Evolutionary conservation across 92 coral and sea anemone species (phyloP).

Genomic region (Parazoanthus darwini): DNA sequence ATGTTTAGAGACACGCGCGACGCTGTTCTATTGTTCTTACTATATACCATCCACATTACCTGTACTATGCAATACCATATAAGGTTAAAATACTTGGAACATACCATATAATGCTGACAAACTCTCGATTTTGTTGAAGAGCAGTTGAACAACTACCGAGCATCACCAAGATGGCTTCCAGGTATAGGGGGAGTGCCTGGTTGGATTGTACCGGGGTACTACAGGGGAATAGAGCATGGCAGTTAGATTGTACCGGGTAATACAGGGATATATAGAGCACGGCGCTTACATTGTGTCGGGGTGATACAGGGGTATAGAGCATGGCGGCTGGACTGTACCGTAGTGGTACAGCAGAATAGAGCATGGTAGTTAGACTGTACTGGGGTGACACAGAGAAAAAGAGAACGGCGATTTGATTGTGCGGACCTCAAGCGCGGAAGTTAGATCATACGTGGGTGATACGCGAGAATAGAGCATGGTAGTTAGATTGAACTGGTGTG

Average conservation of each 20-base stretch:
- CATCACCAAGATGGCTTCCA: slow-evolving; percentile 94
- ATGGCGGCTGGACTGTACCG: neutral
- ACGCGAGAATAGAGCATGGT: neutral
- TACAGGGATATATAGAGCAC: neutral
- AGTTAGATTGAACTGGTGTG: slow-evolving; percentile 64
- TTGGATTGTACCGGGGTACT: slow-evolving; percentile 76
- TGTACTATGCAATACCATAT: neutral
- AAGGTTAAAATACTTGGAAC: slow-evolving; percentile 3
- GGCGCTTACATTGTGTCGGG: slow-evolving; percentile 56
- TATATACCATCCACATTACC: too few species aligned
- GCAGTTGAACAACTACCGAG: slow-evolving; percentile 89
- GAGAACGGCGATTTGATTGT: neutral
- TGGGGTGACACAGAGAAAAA: neutral
- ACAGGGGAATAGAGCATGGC: neutral
- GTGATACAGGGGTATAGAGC: slow-evolving; percentile 42
- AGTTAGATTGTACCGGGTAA: too few species aligned
- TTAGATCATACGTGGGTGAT: neutral
- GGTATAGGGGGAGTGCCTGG: slow-evolving; percentile 90
- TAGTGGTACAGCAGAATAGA: neutral
- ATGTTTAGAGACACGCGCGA: neutral
- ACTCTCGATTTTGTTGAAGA: slow-evolving; percentile 88
- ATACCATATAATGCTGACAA: slow-evolving; percentile 92
- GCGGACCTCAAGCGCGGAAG: neutral
- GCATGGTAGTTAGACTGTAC: neutral
- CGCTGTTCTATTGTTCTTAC: neutral